A percentile compares a stretch with the other conserved stretches of the same genome.
Evolutionary conservation across 2,113 vertebrate species (phyloP).

Genomic region (Bujurquina vittata): DNA sequence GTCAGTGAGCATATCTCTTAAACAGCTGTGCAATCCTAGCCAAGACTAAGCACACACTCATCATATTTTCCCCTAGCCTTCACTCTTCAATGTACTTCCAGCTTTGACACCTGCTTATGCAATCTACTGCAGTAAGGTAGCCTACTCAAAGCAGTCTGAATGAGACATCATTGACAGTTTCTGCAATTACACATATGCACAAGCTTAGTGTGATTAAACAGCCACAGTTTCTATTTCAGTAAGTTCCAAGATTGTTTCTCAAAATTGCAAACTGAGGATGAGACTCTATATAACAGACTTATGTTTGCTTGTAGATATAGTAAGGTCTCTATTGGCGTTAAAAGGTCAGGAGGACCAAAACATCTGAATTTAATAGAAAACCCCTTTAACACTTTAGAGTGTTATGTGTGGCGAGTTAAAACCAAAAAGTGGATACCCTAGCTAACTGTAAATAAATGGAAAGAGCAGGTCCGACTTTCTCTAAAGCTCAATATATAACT

Average conservation of each 20-base stretch:
- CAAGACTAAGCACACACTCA: constrained; percentile 64
- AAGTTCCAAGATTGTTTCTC: neutral
- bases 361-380: too few species aligned
- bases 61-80: constrained; percentile 73
- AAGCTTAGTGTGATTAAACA: neutral
- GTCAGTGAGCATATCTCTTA: constrained; percentile 70
- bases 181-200: constrained; percentile 32
- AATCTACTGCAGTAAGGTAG: constrained; percentile 59
- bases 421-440: neutral
- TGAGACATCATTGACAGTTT: neutral
- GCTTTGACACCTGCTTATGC: constrained; percentile 75
- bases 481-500: too few species aligned
- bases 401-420: too few species aligned
- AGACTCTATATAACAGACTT: too few species aligned
- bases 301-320: too few species aligned
- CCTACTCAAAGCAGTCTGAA: constrained; percentile 21
- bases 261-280: neutral
- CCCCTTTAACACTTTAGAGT: too few species aligned
- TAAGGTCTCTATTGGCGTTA: too few species aligned
- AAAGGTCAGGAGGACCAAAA: too few species aligned
- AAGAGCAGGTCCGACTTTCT: neutral
- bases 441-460: neutral
- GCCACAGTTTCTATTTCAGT: neutral
- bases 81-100: constrained; percentile 48
- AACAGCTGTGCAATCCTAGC: constrained; percentile 69